A percentile compares a stretch with the other conserved stretches of the same genome.
These are phyloP conservation scores for Therioaphis trifolii DNA, from an alignment of 2,888 invertebrate genomes.

Conservation along the genomic window DNA sequence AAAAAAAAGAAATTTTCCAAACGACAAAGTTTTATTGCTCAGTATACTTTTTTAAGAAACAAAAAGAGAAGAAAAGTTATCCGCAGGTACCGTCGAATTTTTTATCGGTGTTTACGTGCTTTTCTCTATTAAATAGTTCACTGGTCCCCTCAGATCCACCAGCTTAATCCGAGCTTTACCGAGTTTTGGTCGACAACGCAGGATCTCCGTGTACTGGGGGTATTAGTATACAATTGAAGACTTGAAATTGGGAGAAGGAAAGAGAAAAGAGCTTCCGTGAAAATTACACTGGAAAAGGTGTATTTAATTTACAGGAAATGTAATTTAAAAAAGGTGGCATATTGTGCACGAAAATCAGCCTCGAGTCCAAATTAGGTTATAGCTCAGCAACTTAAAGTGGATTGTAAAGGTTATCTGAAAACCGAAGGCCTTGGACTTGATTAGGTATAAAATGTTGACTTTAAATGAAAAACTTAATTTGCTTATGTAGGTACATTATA, in stretches of 20 bases:
- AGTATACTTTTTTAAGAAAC: too few relatives aligned
- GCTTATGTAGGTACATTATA: background rate
- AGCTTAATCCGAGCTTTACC: conserved; percentile 3
- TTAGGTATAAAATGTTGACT: background rate
- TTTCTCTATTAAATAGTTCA: background rate
- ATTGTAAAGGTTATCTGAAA: conserved; percentile 44
- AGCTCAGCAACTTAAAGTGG: conserved; percentile 46
- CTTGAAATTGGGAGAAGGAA: background rate
- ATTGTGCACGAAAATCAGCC: background rate
- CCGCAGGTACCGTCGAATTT: background rate
- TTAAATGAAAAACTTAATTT: conserved; percentile 52
- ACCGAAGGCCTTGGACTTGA: background rate
- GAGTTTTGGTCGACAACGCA: background rate
- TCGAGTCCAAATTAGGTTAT: conserved; percentile 50
- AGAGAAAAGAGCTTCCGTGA: background rate
- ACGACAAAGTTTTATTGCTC: too few relatives aligned
- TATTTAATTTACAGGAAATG: conserved; percentile 47
- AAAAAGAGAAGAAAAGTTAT: background rate
- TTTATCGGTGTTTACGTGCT: background rate
- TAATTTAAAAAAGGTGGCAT: conserved; percentile 39
- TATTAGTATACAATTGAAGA: conserved; percentile 6
- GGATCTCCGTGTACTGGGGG: background rate
- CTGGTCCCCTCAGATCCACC: background rate
- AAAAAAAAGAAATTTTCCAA: too few relatives aligned
- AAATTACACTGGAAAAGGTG: background rate